These are phyloP conservation scores for Ophiothrix spiculata DNA, from an alignment of 35 echinoderm and acorn worm species.

Conservation along the genomic window DNA sequence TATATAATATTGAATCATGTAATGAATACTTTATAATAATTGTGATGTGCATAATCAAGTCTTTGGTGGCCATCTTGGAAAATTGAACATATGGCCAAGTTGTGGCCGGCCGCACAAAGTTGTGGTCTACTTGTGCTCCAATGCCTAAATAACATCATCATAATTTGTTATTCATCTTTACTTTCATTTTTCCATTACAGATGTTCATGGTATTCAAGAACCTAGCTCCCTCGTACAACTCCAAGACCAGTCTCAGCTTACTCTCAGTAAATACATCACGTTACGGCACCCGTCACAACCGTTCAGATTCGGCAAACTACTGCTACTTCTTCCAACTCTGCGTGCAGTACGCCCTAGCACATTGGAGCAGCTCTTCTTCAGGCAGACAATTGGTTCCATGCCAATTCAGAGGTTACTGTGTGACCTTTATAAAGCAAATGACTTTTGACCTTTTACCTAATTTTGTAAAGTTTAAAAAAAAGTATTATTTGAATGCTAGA, in stretches of 20 bases:
- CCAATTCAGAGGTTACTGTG: constrained; percentile 73
- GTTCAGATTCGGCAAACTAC: constrained; percentile 86
- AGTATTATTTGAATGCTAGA: constrained; percentile 6
- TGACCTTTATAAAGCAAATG: constrained; percentile 66
- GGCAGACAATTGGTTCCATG: constrained; percentile 78
- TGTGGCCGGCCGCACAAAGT: too few relatives aligned
- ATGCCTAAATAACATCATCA: too few relatives aligned
- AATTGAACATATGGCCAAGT: too few relatives aligned
- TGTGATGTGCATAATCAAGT: too few relatives aligned
- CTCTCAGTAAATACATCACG: constrained; percentile 90
- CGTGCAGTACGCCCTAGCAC: constrained; percentile 73
- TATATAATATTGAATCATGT: too few relatives aligned
- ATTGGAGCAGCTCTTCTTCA: constrained; percentile 92
- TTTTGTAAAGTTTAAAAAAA: neutral
- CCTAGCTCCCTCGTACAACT: constrained; percentile 46
- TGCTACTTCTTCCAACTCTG: constrained; percentile 75
- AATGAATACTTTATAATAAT: too few relatives aligned
- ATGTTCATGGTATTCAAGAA: constrained; percentile 69
- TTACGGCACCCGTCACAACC: constrained; percentile 75
- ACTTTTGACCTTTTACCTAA: constrained; percentile 21
- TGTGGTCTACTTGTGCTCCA: too few relatives aligned
- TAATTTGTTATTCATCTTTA: too few relatives aligned
- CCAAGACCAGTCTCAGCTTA: constrained; percentile 92
- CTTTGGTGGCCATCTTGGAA: too few relatives aligned
- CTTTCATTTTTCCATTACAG: too few relatives aligned